A percentile compares a stretch with the other conserved stretches of the same genome.
phyloP scores from a whole-genome alignment of 2,797 vertebrate genomes.

The Poecile montanus region DNA sequence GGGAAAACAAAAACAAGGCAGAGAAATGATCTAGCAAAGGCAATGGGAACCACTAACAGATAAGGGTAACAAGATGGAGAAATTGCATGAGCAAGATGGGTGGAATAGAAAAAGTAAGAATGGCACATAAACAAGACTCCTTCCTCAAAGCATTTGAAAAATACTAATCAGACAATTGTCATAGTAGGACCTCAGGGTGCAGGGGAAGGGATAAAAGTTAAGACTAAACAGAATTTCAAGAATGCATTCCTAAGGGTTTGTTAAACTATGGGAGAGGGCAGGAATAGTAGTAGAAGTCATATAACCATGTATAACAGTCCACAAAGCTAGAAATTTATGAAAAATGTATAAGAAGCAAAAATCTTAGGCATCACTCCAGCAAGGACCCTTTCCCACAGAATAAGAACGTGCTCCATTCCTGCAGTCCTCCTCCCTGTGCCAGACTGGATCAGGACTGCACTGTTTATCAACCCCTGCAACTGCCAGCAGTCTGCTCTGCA shows the following conservation, averaged over 20 bases:
- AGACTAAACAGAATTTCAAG: not conserved
- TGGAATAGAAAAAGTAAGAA: not conserved
- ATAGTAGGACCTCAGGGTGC: not conserved
- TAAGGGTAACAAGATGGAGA: not conserved
- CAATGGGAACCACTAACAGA: not conserved
- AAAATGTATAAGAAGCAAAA: not conserved
- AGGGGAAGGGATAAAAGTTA: not conserved
- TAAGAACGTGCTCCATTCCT: not conserved
- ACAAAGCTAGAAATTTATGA: not conserved
- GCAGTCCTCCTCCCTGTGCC: not conserved
- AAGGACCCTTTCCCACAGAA: not conserved
- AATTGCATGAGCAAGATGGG: not conserved
- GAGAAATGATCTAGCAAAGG: not conserved
- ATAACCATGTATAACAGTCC: not conserved
- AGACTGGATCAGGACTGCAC: not conserved
- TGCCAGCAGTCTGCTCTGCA: not conserved
- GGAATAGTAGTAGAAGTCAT: not conserved
- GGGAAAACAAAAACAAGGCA: constrained; percentile 3
- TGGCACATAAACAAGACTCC: not conserved
- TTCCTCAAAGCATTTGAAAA: not conserved
- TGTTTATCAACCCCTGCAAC: not conserved
- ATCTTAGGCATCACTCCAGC: not conserved
- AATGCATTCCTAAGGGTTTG: not conserved
- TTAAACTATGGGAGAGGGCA: not conserved
- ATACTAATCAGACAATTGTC: not conserved